Base-by-base conservation (phyloP, 2,113 vertebrate species). In the Ophiodon elongatus region DNA sequence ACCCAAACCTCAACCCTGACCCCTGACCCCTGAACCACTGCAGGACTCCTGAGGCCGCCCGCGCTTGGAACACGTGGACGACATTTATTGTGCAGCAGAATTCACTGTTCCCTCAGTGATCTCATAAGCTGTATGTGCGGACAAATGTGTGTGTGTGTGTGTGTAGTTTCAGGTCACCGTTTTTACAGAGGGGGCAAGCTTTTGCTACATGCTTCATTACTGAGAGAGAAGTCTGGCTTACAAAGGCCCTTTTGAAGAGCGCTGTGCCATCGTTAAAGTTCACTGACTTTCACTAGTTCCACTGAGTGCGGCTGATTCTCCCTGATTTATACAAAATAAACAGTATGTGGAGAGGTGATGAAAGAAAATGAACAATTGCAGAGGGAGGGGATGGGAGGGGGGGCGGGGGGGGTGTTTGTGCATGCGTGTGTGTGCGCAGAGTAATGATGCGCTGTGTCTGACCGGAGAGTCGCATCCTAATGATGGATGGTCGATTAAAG, bases 401-500 rank as follows among this genome's bases (percentile, higher is more conserved):
- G n/a, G n/a, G n/a, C n/a, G 43, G 14, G 43, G 8, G 43, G 43
- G 13, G 43, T 45, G 43, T 41, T 41, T 45, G 45, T 19, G 45
- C 0, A 6, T 19, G 45, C 0, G 17, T 19, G 45, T 19, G n/a
- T 80, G 81, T 74, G 70, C 29, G 77, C 65, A 83, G 87, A 88
- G 85, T 88, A 93, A 94, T 89, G 88, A 91, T 87, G 84, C 37
- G 35, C 72, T 39, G 76, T 68, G 74, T 86, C 70, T 91, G 91
- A 92, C 87, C 54, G 87, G 85, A 88, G 72, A 90, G 86, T 84
- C 85, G 85, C 91, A 89, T 93, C 87, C 80, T 82, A 83, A 89
- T 92, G 92, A 93, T 93, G 91, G 83, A 94, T 94, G 89, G 89
- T 85, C 66, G 81, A 91, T 91, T 90, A 90, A 64, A 84, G 74